These are phyloP conservation scores for Campylomormyrus tamandua DNA, from an alignment of 2,113 vertebrate genomes.

Conservation along the genomic window DNA sequence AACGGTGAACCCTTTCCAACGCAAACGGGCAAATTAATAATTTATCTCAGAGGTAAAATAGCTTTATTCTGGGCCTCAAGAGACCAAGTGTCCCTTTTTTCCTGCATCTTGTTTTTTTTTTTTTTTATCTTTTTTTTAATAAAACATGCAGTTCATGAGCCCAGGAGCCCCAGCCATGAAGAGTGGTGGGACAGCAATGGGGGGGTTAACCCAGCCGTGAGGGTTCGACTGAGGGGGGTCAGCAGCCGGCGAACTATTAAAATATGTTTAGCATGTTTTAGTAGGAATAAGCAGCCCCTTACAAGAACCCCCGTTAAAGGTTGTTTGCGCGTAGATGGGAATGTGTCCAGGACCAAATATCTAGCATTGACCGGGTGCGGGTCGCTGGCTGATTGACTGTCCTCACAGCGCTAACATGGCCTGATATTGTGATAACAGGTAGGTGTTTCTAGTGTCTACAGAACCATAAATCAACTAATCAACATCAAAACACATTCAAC, in stretches of 20 bases:
- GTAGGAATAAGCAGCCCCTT: slow-evolving; percentile 27
- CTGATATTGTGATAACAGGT: slow-evolving; percentile 34
- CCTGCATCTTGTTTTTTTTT: not conserved
- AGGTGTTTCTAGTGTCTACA: not conserved
- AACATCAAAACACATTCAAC: not conserved
- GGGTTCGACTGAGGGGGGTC: slow-evolving; percentile 31
- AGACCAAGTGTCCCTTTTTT: slow-evolving; percentile 35
- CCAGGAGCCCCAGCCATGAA: slow-evolving; percentile 18
- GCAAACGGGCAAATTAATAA: slow-evolving; percentile 51
- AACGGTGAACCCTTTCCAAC: slow-evolving; percentile 38
- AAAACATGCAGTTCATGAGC: slow-evolving; percentile 36
- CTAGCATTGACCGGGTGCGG: slow-evolving; percentile 54
- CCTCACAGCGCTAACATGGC: slow-evolving; percentile 54
- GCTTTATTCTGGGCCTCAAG: slow-evolving; percentile 52
- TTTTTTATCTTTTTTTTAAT: slow-evolving; percentile 43
- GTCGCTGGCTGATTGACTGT: slow-evolving; percentile 52
- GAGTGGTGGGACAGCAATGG: not conserved
- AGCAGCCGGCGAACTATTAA: not conserved
- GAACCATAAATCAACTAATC: not conserved
- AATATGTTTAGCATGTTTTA: slow-evolving; percentile 22
- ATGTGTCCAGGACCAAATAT: slow-evolving; percentile 61
- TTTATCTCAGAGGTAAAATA: slow-evolving; percentile 48
- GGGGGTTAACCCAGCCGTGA: slow-evolving; percentile 40
- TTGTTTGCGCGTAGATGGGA: slow-evolving; percentile 54
- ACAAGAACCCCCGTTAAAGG: slow-evolving; percentile 51